These are phyloP conservation scores for Polyommatus iphigenia DNA, from an alignment of 2,888 invertebrate genomes.

Conservation along the genomic window DNA sequence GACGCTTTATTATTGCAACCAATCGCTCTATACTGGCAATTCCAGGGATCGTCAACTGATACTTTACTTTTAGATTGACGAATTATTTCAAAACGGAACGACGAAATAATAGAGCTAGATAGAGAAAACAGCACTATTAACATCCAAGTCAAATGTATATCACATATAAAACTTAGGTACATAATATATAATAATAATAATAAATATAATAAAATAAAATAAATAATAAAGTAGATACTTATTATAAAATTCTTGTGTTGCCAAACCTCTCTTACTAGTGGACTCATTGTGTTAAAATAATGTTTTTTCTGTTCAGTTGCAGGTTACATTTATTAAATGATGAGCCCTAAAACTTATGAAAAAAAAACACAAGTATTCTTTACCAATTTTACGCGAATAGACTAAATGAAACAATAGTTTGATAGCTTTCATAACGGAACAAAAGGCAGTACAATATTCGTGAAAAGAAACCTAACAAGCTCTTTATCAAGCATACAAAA, in stretches of 20 bases:
- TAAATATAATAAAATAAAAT: no score
- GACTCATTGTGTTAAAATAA: not conserved
- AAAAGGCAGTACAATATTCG: not conserved
- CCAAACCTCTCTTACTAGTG: not conserved
- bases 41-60: not conserved
- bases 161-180: no score
- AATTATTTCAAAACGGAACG: not conserved
- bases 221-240: no score
- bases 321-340: not conserved
- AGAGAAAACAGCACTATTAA: not conserved
- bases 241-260: no score
- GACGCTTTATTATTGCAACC: not conserved
- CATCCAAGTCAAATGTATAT: not conserved
- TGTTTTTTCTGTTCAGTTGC: not conserved
- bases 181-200: no score
- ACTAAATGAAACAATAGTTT: not conserved
- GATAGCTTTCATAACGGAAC: not conserved
- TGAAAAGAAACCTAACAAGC: not conserved
- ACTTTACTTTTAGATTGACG: not conserved
- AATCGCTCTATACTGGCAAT: not conserved
- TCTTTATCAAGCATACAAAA: not conserved
- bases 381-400: not conserved
- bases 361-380: not conserved
- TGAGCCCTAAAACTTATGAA: not conserved
- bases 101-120: not conserved